Conservation (phyloP, 1,140 invertebrate species). For the Musca domestica region DNA sequence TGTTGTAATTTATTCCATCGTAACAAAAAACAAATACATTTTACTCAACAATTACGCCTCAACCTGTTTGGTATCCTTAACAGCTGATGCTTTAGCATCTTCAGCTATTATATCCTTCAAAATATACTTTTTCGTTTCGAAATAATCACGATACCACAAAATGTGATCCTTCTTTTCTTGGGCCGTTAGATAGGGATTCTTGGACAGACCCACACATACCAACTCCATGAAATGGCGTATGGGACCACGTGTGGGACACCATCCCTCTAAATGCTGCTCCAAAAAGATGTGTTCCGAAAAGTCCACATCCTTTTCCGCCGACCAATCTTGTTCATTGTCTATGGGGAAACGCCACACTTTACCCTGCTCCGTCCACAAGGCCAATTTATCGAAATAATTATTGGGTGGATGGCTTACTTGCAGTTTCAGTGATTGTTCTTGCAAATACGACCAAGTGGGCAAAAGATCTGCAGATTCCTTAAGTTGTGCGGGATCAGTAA, state of each 20-base stretch:
- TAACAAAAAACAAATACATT: neutral
- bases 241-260: constrained; percentile 87
- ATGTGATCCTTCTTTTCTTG: constrained; percentile 89
- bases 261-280: constrained; percentile 77
- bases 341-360: constrained; percentile 98
- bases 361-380: constrained; percentile 89
- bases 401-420: constrained; percentile 68
- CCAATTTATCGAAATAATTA: constrained; percentile 93
- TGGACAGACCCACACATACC: constrained; percentile 88
- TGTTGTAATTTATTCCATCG: too few relatives aligned
- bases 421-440: constrained; percentile 65
- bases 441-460: constrained; percentile 67
- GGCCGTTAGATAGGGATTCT: constrained; percentile 88
- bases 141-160: constrained; percentile 90
- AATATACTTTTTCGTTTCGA: constrained; percentile 75
- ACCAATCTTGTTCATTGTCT: constrained; percentile 89
- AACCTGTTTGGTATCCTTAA: constrained; percentile 3
- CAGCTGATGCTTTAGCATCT: constrained; percentile 25
- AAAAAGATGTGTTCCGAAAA: constrained; percentile 94
- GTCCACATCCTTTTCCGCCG: constrained; percentile 73
- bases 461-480: constrained; percentile 57
- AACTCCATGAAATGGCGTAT: constrained; percentile 96
- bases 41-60: constrained; percentile 1
- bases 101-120: constrained; percentile 55
- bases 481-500: constrained; percentile 49